Evolutionary conservation across 2,888 invertebrate genomes (phyloP), one percentile per base, ranked within the genome.

Genomic region (Mamestra brassicae): DNA sequence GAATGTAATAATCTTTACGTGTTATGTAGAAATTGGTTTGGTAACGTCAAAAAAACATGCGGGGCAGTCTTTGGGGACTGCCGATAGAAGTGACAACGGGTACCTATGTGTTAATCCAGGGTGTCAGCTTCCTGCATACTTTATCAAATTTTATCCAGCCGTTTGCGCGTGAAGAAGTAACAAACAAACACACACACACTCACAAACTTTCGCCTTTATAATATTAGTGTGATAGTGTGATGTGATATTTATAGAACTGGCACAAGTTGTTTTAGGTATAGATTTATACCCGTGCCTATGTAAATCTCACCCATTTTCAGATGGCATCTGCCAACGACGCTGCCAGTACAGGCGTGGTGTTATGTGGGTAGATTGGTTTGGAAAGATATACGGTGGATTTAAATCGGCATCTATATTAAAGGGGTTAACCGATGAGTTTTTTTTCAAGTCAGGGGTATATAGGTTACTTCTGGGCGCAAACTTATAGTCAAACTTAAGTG

Each of bases 271-370:
- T 8, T 8, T 7, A 63, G 62, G 62, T 63, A 47, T 47, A 4
- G 26, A 63, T 47, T 63, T 42, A 34, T 52, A 13, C 11, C 26
- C 13, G 13, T 72, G 45, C 26, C 62, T 62, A 60, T 52, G 42
- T 60, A 62, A 74, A 73, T 54, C 1, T 63, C 55, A 55, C 26
- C 13, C 13, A 54, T 3, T 26, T 73, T 74, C 10, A 15, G 17
- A 34, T 50, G 7, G 26, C 47, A 74, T 10, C 17, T 74, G 54
- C 26, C 54, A 73, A 63, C 54, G 17, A 26, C 26, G 34, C 55
- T 74, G 74, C 74, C 47, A 74, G 74, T 34, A 74, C 5, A 74
- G 74, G 74, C 74, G 74, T 74, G 54, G 45, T 13, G n/a, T 17
- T 63, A 45, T 52, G 7, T n/a, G 38, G 5, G 54, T 54, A 54